phyloP scores from a whole-genome alignment of 1,140 invertebrate species.

The Phymastichus coffea region DNA sequence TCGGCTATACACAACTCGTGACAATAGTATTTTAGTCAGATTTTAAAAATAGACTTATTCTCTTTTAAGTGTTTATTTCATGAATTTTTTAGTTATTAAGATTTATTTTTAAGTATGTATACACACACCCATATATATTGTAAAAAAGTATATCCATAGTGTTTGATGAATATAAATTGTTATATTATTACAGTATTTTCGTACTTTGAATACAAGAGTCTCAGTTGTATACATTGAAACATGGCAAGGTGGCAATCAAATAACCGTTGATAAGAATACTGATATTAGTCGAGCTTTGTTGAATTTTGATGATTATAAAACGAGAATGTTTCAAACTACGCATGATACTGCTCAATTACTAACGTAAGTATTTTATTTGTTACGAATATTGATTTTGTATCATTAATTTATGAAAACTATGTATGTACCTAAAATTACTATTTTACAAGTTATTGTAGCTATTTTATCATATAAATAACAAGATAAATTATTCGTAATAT shows the following conservation, averaged over 20 bases:
- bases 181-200: slow-evolving; percentile 76
- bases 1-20: too few species aligned
- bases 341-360: slow-evolving; percentile 90
- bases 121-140: too few species aligned
- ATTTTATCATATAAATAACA: too few species aligned
- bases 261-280: slow-evolving; percentile 74
- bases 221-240: slow-evolving; percentile 95
- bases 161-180: too few species aligned
- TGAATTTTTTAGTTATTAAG: too few species aligned
- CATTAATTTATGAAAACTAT: background rate
- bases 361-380: slow-evolving; percentile 67
- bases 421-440: background rate
- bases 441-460: background rate
- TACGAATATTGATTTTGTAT: background rate
- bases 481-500: too few species aligned
- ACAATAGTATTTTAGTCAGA: too few species aligned
- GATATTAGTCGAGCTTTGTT: slow-evolving; percentile 84
- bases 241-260: slow-evolving; percentile 87
- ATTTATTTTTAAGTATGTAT: too few species aligned
- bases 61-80: too few species aligned
- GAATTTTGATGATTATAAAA: slow-evolving; percentile 88
- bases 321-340: slow-evolving; percentile 76
- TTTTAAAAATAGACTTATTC: too few species aligned
- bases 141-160: too few species aligned
- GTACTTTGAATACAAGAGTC: slow-evolving; percentile 87